Conservation (phyloP, 2,888 invertebrate species). For the Catotricha subobsoleta region DNA sequence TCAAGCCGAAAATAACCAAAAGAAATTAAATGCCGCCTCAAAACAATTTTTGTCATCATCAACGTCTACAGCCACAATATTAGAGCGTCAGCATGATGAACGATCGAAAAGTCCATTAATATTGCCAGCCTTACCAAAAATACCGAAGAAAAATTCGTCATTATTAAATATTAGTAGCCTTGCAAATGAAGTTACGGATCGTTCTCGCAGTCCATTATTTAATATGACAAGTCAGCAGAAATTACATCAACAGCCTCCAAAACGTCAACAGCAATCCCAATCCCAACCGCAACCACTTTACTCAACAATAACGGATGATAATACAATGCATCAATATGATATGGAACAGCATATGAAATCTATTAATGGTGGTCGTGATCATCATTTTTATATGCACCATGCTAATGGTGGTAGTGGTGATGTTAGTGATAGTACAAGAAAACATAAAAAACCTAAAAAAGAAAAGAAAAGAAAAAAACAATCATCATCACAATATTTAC, state of each 20-base stretch:
- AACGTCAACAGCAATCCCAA: background rate
- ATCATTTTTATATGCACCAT: no score
- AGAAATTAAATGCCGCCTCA: background rate
- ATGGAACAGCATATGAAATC: background rate
- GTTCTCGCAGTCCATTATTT: constrained; percentile 2
- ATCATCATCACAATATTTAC: background rate
- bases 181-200: constrained; percentile 1
- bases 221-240: no score
- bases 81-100: background rate
- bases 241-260: background rate
- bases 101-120: constrained; percentile 1
- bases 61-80: background rate
- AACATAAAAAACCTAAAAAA: constrained; percentile 7
- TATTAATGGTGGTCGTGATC: background rate
- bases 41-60: no score
- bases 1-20: background rate
- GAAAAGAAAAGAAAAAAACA: constrained; percentile 5
- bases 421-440: background rate
- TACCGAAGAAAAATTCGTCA: no score
- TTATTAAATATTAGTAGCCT: no score
- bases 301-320: background rate
- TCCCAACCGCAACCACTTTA: background rate
- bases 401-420: no score
- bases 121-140: constrained; percentile 4
- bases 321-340: background rate